These are phyloP conservation scores for Acanthopleura granulata DNA, from an alignment of 2,888 invertebrate genomes.

Conservation along the genomic window DNA sequence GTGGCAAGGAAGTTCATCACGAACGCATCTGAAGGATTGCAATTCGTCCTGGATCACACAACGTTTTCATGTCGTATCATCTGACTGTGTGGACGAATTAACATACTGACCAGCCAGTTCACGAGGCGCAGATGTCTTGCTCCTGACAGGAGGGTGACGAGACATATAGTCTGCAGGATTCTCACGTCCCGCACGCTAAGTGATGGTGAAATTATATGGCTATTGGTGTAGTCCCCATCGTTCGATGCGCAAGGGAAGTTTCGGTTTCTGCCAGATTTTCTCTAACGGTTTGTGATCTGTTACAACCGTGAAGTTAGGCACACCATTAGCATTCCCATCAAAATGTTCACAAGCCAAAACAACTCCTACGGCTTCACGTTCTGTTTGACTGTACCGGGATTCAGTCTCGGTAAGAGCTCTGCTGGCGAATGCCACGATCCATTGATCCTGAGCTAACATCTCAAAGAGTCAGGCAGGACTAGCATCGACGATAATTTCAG, in stretches of 20 bases:
- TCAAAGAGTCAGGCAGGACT: slow-evolving; percentile 40
- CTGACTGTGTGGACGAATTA: slow-evolving; percentile 18
- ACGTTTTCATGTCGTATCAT: neutral
- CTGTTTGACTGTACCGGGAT: slow-evolving; percentile 40
- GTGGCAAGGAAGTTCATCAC: slow-evolving; percentile 13
- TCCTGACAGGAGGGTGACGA: slow-evolving; percentile 27
- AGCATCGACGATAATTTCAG: slow-evolving; percentile 37
- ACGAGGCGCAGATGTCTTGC: neutral
- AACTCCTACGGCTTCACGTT: slow-evolving; percentile 39
- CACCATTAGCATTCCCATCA: slow-evolving; percentile 39
- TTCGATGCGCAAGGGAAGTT: slow-evolving; percentile 40
- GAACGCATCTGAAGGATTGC: neutral
- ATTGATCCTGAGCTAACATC: slow-evolving; percentile 24
- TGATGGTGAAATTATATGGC: slow-evolving; percentile 32
- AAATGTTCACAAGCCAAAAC: slow-evolving; percentile 46
- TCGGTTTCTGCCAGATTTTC: slow-evolving; percentile 26
- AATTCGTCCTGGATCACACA: neutral
- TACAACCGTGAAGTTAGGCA: slow-evolving; percentile 36
- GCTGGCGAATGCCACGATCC: too few species aligned
- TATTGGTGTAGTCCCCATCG: slow-evolving; percentile 38
- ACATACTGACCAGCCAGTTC: slow-evolving; percentile 31
- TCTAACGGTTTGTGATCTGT: slow-evolving; percentile 45
- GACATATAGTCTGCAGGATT: slow-evolving; percentile 44
- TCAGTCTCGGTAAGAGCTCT: slow-evolving; percentile 26
- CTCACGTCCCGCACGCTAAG: slow-evolving; percentile 31